Percentiles rank a stretch among this genome's conserved stretches.
These are phyloP conservation scores for Grantiella picta DNA, from an alignment of 2,113 vertebrate species.

Conservation along the genomic window DNA sequence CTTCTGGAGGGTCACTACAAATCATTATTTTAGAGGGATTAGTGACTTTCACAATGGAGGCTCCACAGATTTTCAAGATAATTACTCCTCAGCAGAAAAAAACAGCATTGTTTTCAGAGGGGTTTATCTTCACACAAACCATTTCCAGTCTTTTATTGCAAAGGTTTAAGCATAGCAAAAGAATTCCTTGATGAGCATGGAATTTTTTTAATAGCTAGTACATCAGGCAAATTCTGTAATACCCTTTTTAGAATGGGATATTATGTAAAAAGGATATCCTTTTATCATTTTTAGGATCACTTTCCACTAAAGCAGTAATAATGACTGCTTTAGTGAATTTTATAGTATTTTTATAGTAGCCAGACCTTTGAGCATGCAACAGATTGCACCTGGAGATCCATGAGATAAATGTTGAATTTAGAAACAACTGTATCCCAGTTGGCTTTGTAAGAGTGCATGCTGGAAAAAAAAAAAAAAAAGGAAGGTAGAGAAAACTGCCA, in stretches of 20 bases:
- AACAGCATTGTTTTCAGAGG: background rate
- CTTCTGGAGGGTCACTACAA: conserved; percentile 11
- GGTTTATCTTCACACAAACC: conserved; percentile 8
- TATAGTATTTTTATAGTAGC: background rate
- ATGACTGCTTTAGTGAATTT: background rate
- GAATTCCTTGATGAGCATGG: background rate
- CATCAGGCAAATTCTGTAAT: background rate
- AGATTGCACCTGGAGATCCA: background rate
- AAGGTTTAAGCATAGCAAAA: background rate
- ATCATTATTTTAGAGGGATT: conserved; percentile 57
- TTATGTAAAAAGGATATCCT: background rate
- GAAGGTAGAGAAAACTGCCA: background rate
- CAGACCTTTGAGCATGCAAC: background rate
- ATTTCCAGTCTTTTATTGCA: conserved; percentile 17
- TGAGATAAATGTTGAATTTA: background rate
- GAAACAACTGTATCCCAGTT: background rate
- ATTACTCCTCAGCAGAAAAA: conserved; percentile 42
- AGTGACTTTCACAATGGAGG: conserved; percentile 49
- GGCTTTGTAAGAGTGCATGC: background rate
- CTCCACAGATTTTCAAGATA: conserved; percentile 47
- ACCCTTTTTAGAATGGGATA: background rate
- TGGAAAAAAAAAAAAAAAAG: background rate
- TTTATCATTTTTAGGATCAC: background rate
- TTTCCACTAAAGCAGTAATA: background rate
- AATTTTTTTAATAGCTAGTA: background rate